Percentiles rank a stretch among this genome's conserved stretches.
Evolutionary conservation across 2,888 invertebrate species (phyloP).

Genomic region (Nemotelus pantherinus): DNA sequence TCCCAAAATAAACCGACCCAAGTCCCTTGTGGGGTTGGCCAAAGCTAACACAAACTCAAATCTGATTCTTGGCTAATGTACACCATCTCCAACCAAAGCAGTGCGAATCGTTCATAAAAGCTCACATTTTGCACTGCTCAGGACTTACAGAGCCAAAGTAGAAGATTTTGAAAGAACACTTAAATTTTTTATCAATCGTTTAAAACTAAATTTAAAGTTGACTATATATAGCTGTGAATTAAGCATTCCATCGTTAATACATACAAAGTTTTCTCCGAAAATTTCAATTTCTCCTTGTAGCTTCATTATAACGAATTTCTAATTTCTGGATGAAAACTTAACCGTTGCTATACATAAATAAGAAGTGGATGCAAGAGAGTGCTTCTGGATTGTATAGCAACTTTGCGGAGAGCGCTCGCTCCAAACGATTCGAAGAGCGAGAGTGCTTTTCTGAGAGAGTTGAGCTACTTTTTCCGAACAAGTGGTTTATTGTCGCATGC

Average conservation of each 20-base stretch:
- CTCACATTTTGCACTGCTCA: not conserved
- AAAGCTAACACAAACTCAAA: not conserved
- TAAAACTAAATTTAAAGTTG: conserved; percentile 15
- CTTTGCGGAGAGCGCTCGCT: conserved; percentile 3
- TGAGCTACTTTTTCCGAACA: conserved; percentile 36
- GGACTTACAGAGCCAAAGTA: not conserved
- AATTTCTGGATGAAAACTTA: conserved; percentile 43
- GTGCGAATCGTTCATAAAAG: conserved; percentile 10
- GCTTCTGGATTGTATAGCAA: conserved; percentile 27
- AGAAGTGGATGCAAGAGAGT: not conserved
- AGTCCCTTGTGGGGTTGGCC: not conserved
- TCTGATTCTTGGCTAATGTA: not conserved
- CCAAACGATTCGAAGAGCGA: conserved; percentile 2
- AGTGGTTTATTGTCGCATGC: conserved; percentile 34
- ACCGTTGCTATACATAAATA: conserved; percentile 5
- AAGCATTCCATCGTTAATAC: too few species aligned
- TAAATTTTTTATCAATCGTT: conserved; percentile 41
- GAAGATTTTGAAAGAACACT: conserved; percentile 10
- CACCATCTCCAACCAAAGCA: not conserved
- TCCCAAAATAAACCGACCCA: conserved; percentile 24
- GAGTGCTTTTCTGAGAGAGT: conserved; percentile 12
- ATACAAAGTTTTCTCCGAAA: too few species aligned
- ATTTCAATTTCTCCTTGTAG: conserved; percentile 36
- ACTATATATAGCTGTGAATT: not conserved
- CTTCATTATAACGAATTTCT: conserved; percentile 39